Evolutionary conservation across 2,797 vertebrate genomes (phyloP), one percentile per base, ranked within the genome.

Genomic region (Rhinoraja longicauda): DNA sequence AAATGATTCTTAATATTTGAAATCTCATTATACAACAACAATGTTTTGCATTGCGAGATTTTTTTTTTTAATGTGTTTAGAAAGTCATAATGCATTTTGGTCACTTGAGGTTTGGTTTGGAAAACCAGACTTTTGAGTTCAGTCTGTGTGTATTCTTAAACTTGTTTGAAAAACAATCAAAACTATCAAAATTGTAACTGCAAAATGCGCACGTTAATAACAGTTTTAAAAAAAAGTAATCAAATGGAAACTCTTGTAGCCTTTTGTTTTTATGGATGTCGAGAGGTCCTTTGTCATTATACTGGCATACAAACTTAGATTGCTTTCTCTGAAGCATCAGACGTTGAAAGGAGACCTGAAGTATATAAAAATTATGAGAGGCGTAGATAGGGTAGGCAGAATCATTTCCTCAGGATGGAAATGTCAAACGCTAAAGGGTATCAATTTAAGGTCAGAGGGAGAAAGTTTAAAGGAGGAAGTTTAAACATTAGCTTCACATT

Each of bases 101-200:
- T 81, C 53, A 9, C 79, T 45, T 81, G 53, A 82, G 53, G 21
- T 57, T 82, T 29, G 9, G 7, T 57, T 53, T 13, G 45, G 45
- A 91, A 93, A 88, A 79, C 45, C 93, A 93, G 86, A 93, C 72
- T 93, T 92, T 70, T 93, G 84, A 93, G 93, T 93, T 93, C 64
- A 93, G 93, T 92, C 92, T 92, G 70, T 86, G n/a, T 6, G 17
- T 13, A 82, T 57, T 45, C 45, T 19, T 36, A 32, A 67, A 67
- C 29, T 32, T 90, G 32, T 32, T 67, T 36, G 57, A 4, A 70
- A 10, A 88, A 32, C 59, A 57, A 86, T 62, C n/a, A 62, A 64
- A 62, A 62, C 19, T 53, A 39, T 45, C 45, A 45, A 45, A 45
- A 45, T 45, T 45, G 39, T 81, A 45, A 82, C 79, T 57, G 10